Evolutionary conservation across 2,113 vertebrate species (phyloP), one percentile per base, ranked within the genome.

Genomic region (Isichthys henryi): DNA sequence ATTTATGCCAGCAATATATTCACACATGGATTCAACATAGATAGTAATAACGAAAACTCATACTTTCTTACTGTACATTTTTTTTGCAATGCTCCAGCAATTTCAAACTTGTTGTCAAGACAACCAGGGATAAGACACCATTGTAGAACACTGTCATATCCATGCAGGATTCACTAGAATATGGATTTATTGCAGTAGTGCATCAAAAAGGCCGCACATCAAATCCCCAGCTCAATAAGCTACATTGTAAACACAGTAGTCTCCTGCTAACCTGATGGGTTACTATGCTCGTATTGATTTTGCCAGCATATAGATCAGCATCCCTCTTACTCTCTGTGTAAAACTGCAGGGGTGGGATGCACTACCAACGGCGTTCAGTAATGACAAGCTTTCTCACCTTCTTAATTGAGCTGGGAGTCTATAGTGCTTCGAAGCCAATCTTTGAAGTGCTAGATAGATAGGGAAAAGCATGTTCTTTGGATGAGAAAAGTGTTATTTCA

Each of bases 61-160:
- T 23, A 39, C 45, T 84, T 48, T 52, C 19, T 86, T 35, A 48
- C 85, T 86, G 49, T 56, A 46, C 45, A n/a, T 87, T 53, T 31
- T 53, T 87, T 39, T 53, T 9, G 31, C 85, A 87, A 8, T 53
- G 50, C 85, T 35, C 85, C 85, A 87, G 48, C 50, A 87, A 87
- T 53, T 87, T 87, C 46, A 84, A 84, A 53, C 49, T 87, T 87
- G 85, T 87, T 87, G 85, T 87, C 85, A 87, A 87, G 85, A 87
- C 85, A 87, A 87, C 85, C 85, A 53, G 31, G 85, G 27, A 87
- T 53, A 53, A 9, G 85, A 56, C 85, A 87, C 84, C 11, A 6
- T 21, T 48, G 82, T 48, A 85, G 82, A 49, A n/a, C 21, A 39
- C 43, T 87, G 50, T 87, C 85, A 56, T 56, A 87, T 87, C 85